Evolutionary conservation across 2,113 vertebrate species (phyloP).

Genomic region (Ariopsis seemanni): DNA sequence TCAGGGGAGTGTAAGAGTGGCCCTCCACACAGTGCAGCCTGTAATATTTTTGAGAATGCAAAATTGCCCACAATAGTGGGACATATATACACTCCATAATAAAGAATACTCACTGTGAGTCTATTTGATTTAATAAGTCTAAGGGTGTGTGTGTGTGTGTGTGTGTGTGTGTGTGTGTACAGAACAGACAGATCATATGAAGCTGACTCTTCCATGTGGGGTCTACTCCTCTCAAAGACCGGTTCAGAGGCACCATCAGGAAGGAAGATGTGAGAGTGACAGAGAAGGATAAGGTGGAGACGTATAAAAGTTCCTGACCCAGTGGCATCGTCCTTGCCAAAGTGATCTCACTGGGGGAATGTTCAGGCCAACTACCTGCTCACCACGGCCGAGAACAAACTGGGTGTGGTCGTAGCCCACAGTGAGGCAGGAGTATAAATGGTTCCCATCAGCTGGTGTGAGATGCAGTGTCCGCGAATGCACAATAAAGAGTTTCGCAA

Average conservation of each 20-base stretch:
- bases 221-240: conserved; percentile 88
- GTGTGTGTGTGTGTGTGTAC: background rate
- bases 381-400: conserved; percentile 92
- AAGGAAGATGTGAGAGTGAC: conserved; percentile 96
- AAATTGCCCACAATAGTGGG: conserved; percentile 20
- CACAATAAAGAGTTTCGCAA: conserved; percentile 93
- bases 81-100: background rate
- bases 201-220: conserved; percentile 88
- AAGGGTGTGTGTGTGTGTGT: conserved; percentile 11
- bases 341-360: conserved; percentile 95
- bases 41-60: background rate
- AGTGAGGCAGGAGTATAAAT: conserved; percentile 93
- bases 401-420: conserved; percentile 93
- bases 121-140: background rate
- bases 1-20: too few species aligned
- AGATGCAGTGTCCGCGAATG: conserved; percentile 95
- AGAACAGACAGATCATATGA: conserved; percentile 75
- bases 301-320: conserved; percentile 96
- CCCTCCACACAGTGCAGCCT: too few species aligned
- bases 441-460: conserved; percentile 98
- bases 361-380: conserved; percentile 94
- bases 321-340: conserved; percentile 97
- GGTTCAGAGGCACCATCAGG: conserved; percentile 93
- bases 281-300: conserved; percentile 98
- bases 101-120: conserved; percentile 25